Base-by-base conservation (phyloP, 2,797 vertebrate species). In the Amblyopsis hoosieri region DNA sequence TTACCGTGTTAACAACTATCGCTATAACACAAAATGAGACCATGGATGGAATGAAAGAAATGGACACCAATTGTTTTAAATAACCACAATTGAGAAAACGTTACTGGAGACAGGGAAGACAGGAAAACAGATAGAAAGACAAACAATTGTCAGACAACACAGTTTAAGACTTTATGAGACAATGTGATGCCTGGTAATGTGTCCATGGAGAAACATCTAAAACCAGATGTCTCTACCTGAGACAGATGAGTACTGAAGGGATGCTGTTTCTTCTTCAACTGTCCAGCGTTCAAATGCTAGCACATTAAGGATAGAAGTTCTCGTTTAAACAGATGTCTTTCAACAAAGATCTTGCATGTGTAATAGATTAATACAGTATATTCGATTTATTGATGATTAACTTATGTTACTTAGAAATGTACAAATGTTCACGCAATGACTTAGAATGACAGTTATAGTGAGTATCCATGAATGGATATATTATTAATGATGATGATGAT, bases 261-360 rank as follows among this genome's bases (percentile, higher is more conserved):
- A 78, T 59, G 87, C 17, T 48, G 8, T 71, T 74, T 83, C 76
- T 53, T 91, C 84, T 64, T 89, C 45, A 42, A 68, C 60, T 42
- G 63, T 81, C 85, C 80, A 71, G 58, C 75, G 86, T 61, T 88
- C 63, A 84, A 70, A 85, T 52, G 74, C 87, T 90, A 69, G 14
- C 71, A 58, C 56, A 72, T 69, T 51, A 71, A 73, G 23, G 61
- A 76, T n/a, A 66, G 31, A 56, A 42, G 31, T 3, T 55, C 9
- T 42, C 4, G 55, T 57, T 45, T 45, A 45, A 57, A 15, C 14
- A 12, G 15, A 17, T 11, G 7, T 42, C 55, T 57, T 19, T 45
- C 2, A 14, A n/a, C 54, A 55, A 33, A 55, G 31, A 37, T 12
- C 6, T 55, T 37, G 15, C 52, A 23, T 48, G 5, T 29, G 49